phyloP scores from a whole-genome alignment of 2,113 vertebrate species.

The Cyrtonyx montezumae region DNA sequence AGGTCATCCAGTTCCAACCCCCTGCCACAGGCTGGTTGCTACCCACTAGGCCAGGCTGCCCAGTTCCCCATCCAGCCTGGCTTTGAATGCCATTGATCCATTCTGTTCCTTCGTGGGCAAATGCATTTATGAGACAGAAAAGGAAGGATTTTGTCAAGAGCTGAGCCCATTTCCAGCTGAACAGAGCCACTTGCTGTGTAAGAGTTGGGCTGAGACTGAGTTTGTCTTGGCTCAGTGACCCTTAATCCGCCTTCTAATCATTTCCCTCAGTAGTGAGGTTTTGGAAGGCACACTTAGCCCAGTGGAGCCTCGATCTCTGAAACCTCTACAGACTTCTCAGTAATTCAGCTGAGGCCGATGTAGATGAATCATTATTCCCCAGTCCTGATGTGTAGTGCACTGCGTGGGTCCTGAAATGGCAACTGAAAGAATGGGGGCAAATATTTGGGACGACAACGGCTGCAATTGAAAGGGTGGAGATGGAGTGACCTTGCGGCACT shows the following conservation, averaged over 20 bases:
- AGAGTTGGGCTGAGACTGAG: background rate
- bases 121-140: background rate
- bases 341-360: background rate
- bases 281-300: background rate
- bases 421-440: background rate
- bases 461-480: rapidly evolving
- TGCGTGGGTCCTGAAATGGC: background rate
- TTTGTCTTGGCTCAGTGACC: background rate
- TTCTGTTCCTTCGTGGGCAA: background rate
- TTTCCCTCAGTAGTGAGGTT: rapidly evolving
- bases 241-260: background rate
- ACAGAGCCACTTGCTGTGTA: background rate
- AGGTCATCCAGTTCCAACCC: no score
- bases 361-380: background rate
- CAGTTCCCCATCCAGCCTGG: no score
- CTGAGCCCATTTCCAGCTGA: background rate
- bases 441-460: background rate
- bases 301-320: background rate
- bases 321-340: no score
- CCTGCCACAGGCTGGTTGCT: no score
- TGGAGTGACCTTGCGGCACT: background rate
- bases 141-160: background rate
- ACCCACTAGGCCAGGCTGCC: no score
- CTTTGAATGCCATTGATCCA: background rate
- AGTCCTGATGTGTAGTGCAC: background rate